These are phyloP conservation scores for Cnemophilus loriae DNA, from an alignment of 2,113 vertebrate genomes.

Conservation along the genomic window DNA sequence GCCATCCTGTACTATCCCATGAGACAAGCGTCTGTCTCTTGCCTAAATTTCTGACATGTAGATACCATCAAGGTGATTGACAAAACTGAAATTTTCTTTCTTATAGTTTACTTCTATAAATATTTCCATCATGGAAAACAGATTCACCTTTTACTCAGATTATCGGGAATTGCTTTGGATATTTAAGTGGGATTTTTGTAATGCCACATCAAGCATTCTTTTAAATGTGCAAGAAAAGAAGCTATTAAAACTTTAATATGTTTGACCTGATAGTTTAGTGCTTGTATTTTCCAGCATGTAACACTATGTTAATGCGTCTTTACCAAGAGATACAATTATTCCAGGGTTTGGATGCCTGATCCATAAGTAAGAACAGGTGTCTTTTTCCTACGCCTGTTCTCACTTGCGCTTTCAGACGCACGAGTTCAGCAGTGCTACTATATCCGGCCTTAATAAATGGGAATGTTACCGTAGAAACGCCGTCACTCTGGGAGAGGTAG, in stretches of 20 bases:
- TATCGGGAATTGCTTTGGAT: not conserved
- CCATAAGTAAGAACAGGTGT: not conserved
- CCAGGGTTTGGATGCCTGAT: not conserved
- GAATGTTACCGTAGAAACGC: conserved; percentile 47
- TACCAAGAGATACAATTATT: not conserved
- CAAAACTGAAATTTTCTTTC: not conserved
- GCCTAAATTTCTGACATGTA: not conserved
- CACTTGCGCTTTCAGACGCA: not conserved
- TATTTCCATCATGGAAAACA: not conserved
- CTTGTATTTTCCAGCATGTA: not conserved
- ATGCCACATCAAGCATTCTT: not conserved
- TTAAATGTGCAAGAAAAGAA: not conserved
- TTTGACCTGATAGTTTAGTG: not conserved
- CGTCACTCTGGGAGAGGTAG: conserved; percentile 10
- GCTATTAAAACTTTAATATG: not conserved
- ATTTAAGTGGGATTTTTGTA: not conserved
- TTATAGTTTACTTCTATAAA: not conserved
- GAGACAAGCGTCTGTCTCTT: not conserved
- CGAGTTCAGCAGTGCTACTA: conserved; percentile 15
- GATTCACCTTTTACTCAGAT: not conserved
- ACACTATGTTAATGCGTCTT: not conserved
- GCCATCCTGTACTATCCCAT: not conserved
- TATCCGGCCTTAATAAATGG: conserved; percentile 24
- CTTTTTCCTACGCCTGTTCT: conserved; percentile 35
- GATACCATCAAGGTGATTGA: not conserved